A percentile compares a stretch with the other conserved stretches of the same genome.
These are phyloP conservation scores for Salpingus planirostris DNA, from an alignment of 2,888 invertebrate species.

Conservation along the genomic window DNA sequence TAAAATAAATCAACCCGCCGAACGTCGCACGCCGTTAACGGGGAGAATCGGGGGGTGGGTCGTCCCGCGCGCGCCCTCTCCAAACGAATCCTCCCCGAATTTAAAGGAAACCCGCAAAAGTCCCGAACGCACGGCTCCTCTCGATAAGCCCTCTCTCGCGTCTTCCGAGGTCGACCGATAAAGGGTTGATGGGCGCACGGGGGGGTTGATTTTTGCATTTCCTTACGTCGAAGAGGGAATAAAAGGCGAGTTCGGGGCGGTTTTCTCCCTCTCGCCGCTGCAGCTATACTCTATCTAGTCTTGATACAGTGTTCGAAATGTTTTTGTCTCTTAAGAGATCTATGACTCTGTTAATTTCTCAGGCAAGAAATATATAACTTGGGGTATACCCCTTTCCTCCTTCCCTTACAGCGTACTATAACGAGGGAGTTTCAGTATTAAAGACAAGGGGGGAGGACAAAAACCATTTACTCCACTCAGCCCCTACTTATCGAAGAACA, in stretches of 20 bases:
- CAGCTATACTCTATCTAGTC: slow-evolving; percentile 15
- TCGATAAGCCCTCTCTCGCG: slow-evolving; percentile 6
- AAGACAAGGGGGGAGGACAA: slow-evolving; percentile 14
- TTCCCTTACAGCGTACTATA: slow-evolving; percentile 8
- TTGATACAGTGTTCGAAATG: slow-evolving; percentile 30
- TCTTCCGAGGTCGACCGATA: neutral
- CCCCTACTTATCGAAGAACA: slow-evolving; percentile 15
- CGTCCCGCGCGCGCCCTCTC: too few relatives aligned
- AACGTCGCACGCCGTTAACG: slow-evolving; percentile 32
- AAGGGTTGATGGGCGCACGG: too few relatives aligned
- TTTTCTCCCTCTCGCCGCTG: neutral
- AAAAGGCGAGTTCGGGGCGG: slow-evolving; percentile 9
- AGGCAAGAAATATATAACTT: slow-evolving; percentile 34
- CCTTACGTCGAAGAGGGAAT: too few relatives aligned
- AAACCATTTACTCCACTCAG: slow-evolving; percentile 19
- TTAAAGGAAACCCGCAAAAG: too few relatives aligned
- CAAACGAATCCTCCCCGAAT: too few relatives aligned
- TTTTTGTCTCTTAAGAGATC: slow-evolving; percentile 33
- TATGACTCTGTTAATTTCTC: slow-evolving; percentile 33
- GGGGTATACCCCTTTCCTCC: slow-evolving; percentile 25
- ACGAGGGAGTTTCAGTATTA: too few relatives aligned
- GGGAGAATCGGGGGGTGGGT: slow-evolving; percentile 23
- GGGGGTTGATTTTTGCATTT: too few relatives aligned
- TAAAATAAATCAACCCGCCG: slow-evolving; percentile 48
- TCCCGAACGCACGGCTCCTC: slow-evolving; percentile 3